Base-by-base conservation (phyloP, 2,888 invertebrate species). In the Calliphora vomitoria region DNA sequence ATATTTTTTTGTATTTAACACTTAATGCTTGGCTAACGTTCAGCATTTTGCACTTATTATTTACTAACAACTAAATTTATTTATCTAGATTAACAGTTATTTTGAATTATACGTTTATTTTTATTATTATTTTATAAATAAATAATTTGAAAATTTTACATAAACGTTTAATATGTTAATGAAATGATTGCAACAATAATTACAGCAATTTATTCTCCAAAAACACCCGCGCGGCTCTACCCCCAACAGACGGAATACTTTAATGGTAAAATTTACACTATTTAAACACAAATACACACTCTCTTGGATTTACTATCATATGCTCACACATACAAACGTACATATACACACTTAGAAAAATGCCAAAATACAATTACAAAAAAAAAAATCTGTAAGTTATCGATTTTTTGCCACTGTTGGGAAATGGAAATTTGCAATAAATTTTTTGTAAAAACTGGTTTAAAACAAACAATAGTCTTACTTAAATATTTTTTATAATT, bases 301-400 rank as follows among this genome's bases (percentile, higher is more conserved):
- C 8, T 35, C 5, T 31, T 58, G 4, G 13, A 18, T 13, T 60
- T 13, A 4, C 31, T 5, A 31, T 13, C 31, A 60, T 15, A 58
- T 13, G 10, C 31, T 31, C 31, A 25, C 13, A 31, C 31, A 55
- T 60, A 64, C 31, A 55, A 41, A 78, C 62, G 10, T 15, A 60
- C 60, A 25, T 8, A 6, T 11, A 13, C 1, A 60, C 25, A 60
- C 11, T 25, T 25, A 8, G 15, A 71, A 15, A 75, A 47, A 41
- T 4, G 8, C 44, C n/a, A 38, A 50, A 81, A 60, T 50, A 72
- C 41, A 66, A 74, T 25, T 71, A 68, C 60, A 79, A 60, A 55
- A 55, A 72, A 31, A 69, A 82, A 25, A 79, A 64, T 78, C 50
- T 66, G 41, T 71, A 58, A 58, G 71, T 66, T 86, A 86, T 86